phyloP scores from a whole-genome alignment of 2,888 invertebrate genomes.

The Silvanus unidentatus region DNA sequence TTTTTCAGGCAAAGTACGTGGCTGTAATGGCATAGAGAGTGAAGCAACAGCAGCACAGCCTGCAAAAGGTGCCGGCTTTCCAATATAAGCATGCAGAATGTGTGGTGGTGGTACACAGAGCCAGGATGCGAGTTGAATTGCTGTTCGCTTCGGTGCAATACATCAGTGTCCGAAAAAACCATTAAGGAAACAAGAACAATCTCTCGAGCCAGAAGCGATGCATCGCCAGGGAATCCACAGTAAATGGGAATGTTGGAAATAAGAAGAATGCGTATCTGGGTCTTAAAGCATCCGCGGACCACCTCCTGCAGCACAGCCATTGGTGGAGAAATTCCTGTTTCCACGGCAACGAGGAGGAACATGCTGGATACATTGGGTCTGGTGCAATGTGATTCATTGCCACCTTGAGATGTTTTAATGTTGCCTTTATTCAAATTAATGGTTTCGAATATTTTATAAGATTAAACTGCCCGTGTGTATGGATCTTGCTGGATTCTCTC shows the following conservation, averaged over 20 bases:
- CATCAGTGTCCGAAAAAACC: constrained; percentile 41
- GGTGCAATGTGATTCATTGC: constrained; percentile 45
- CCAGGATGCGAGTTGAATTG: constrained; percentile 2
- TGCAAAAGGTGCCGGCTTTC: too few relatives aligned
- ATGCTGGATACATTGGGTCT: constrained; percentile 38
- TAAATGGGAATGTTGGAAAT: constrained; percentile 42
- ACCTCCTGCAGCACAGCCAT: constrained; percentile 42
- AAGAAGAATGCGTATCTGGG: constrained; percentile 40
- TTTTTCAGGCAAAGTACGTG: too few relatives aligned
- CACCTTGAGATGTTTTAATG: constrained; percentile 49
- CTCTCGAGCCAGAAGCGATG: constrained; percentile 40
- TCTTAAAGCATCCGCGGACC: constrained; percentile 44
- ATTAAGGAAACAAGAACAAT: constrained; percentile 45
- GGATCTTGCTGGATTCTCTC: too few relatives aligned
- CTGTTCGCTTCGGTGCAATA: constrained; percentile 26
- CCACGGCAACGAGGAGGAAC: constrained; percentile 46
- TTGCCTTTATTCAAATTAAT: constrained; percentile 49
- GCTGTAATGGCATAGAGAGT: too few relatives aligned
- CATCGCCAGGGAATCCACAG: constrained; percentile 43
- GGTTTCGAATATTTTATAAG: constrained; percentile 43
- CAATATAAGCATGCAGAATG: too few relatives aligned
- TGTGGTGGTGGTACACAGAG: too few relatives aligned
- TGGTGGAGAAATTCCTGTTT: constrained; percentile 42
- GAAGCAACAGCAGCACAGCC: too few relatives aligned
- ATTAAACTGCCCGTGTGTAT: constrained; percentile 37